Evolutionary conservation across 1,140 invertebrate genomes (phyloP).

Genomic region (Episyrphus balteatus): DNA sequence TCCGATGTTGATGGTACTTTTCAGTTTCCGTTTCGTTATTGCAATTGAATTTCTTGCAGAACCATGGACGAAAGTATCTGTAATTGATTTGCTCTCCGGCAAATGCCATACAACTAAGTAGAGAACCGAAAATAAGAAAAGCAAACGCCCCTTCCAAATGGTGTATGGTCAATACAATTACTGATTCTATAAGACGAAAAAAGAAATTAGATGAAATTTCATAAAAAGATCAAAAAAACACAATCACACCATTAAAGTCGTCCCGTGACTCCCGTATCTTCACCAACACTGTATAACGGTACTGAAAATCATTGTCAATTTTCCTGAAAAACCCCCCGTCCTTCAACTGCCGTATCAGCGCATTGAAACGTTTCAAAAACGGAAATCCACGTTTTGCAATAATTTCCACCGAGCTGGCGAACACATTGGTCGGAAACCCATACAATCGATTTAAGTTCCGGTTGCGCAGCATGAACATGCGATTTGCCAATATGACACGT

Average conservation of each 20-base stretch:
- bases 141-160: conserved; percentile 42
- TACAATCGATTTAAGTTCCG: conserved; percentile 32
- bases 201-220: background rate
- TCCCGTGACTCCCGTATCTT: background rate
- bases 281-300: conserved; percentile 18
- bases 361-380: conserved; percentile 38
- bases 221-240: background rate
- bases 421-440: conserved; percentile 32
- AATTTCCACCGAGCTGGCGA: conserved; percentile 41
- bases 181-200: conserved; percentile 8
- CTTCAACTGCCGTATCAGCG: conserved; percentile 33
- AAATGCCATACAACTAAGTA: too few species aligned
- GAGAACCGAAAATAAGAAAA: conserved; percentile 31
- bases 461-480: conserved; percentile 28
- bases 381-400: conserved; percentile 41
- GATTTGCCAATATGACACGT: conserved; percentile 24
- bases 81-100: too few species aligned
- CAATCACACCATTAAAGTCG: background rate
- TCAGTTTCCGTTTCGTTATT: too few species aligned
- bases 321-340: conserved; percentile 37
- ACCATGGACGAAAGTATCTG: too few species aligned
- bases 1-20: too few species aligned
- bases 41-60: too few species aligned
- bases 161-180: conserved; percentile 36
- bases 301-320: conserved; percentile 25